These are phyloP conservation scores for Drosophila colorata DNA, from an alignment of 2,888 invertebrate genomes.

Conservation along the genomic window DNA sequence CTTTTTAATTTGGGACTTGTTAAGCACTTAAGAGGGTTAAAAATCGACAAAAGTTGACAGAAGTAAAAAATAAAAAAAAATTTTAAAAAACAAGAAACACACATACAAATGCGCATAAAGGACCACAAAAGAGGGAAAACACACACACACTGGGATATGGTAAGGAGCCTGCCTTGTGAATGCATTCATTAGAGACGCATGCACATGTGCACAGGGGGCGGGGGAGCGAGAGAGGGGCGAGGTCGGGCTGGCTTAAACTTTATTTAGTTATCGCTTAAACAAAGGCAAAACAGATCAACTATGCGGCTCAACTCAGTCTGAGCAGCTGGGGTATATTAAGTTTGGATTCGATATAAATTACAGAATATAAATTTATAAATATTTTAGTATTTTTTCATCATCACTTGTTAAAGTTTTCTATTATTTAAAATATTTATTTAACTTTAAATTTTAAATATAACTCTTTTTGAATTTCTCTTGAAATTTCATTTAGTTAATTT, in stretches of 20 bases:
- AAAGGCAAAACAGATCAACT: slow-evolving; percentile 44
- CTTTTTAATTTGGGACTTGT: slow-evolving; percentile 81
- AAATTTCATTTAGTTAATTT: no score
- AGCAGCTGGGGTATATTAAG: slow-evolving; percentile 5
- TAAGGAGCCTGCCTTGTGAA: slow-evolving; percentile 58
- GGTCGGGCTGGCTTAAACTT: slow-evolving; percentile 47
- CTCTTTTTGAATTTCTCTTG: no score
- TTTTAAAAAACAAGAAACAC: slow-evolving; percentile 17
- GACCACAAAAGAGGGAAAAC: slow-evolving; percentile 41
- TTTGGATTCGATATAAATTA: background rate
- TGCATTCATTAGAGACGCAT: slow-evolving; percentile 63
- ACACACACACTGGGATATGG: slow-evolving; percentile 12
- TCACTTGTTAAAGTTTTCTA: no score
- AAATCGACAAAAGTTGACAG: slow-evolving; percentile 77
- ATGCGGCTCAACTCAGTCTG: no score
- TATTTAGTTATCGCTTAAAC: slow-evolving; percentile 75
- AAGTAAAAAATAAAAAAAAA: slow-evolving; percentile 26
- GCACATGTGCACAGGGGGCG: slow-evolving; percentile 21
- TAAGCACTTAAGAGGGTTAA: slow-evolving; percentile 82
- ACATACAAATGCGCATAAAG: slow-evolving; percentile 51
- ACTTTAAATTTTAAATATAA: background rate
- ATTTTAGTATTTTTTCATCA: no score
- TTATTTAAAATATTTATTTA: background rate
- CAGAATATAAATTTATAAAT: no score
- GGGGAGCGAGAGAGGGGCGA: background rate